phyloP scores from a whole-genome alignment of 2,888 invertebrate genomes.

The Ormia ochracea region DNA sequence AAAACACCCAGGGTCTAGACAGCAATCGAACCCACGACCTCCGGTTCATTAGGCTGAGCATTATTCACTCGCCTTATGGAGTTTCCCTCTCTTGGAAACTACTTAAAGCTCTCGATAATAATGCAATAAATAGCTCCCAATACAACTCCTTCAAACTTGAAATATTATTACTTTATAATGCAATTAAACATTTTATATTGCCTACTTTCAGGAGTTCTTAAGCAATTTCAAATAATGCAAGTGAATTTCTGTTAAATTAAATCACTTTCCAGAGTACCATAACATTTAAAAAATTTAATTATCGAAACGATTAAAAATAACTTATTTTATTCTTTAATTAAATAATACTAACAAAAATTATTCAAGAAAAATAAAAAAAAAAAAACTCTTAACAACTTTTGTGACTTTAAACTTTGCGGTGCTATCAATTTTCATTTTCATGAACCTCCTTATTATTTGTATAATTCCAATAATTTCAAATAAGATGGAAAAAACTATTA shows the following conservation, averaged over 20 bases:
- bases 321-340: not conserved
- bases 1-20: no score
- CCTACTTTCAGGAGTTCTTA: no score
- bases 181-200: no score
- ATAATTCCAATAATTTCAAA: not conserved
- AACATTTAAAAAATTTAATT: not conserved
- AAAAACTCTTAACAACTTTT: slow-evolving; percentile 3
- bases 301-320: not conserved
- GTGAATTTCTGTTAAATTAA: slow-evolving; percentile 11
- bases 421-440: slow-evolving; percentile 46
- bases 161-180: no score
- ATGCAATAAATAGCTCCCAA: no score
- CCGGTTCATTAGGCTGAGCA: no score
- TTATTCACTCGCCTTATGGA: no score
- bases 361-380: not conserved
- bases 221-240: no score
- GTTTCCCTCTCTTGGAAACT: no score
- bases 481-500: slow-evolving; percentile 3
- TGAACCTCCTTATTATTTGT: not conserved
- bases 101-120: no score
- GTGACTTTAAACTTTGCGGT: slow-evolving; percentile 49
- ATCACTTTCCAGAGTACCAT: not conserved
- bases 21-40: no score
- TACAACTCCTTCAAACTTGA: no score
- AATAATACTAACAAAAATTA: not conserved